Evolutionary conservation across 2,797 vertebrate genomes (phyloP).

Genomic region (Microtus agrestis): DNA sequence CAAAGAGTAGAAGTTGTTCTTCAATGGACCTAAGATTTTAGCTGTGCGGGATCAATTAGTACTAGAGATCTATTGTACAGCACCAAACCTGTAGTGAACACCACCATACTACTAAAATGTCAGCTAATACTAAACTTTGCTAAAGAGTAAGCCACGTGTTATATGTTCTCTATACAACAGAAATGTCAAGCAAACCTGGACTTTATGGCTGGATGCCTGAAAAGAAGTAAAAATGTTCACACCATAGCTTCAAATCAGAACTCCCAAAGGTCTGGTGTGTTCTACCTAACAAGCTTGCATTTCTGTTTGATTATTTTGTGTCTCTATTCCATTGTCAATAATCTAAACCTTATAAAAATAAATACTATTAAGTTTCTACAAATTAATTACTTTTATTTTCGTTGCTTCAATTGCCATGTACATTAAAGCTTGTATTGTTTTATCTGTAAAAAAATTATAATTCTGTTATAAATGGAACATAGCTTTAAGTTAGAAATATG

Average conservation of each 20-base stretch:
- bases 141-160: not conserved
- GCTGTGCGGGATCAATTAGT: not conserved
- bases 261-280: not conserved
- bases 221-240: slow-evolving; percentile 9
- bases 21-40: not conserved
- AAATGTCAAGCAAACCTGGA: not conserved
- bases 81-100: not conserved
- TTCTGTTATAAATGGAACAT: slow-evolving; percentile 10
- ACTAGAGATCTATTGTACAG: not conserved
- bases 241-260: not conserved
- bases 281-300: not conserved
- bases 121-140: not conserved
- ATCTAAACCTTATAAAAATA: not conserved
- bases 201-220: not conserved
- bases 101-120: not conserved
- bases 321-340: not conserved
- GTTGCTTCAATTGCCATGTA: not conserved
- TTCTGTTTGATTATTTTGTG: not conserved
- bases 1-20: not conserved
- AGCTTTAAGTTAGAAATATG: slow-evolving; percentile 30
- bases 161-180: not conserved
- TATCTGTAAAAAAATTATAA: not conserved
- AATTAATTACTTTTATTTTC: slow-evolving; percentile 14
- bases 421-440: not conserved
- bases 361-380: not conserved